Conservation (phyloP, 2,113 vertebrate genomes). For the Mustela lutreola region DNA sequence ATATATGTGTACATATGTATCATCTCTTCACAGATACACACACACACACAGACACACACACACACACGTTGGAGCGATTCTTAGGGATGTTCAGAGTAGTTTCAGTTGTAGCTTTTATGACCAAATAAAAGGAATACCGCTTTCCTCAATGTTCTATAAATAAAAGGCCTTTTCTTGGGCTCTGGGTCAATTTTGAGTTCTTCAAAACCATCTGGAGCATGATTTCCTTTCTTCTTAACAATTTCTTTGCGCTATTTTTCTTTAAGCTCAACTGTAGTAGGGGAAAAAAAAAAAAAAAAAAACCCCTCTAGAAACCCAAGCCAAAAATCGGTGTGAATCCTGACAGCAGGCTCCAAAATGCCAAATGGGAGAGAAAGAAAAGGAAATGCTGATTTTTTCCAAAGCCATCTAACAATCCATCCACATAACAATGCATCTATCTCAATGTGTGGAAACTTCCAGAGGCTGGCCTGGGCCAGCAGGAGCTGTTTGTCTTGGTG, state of each 20-base stretch:
- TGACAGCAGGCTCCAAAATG: constrained; percentile 84
- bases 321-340: constrained; percentile 83
- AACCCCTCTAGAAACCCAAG: constrained; percentile 74
- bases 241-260: constrained; percentile 82
- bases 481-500: constrained; percentile 60
- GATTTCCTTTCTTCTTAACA: constrained; percentile 75
- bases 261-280: constrained; percentile 78
- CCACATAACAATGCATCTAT: constrained; percentile 63
- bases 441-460: background rate
- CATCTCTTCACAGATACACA: background rate
- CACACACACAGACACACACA: background rate
- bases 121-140: constrained; percentile 39
- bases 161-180: constrained; percentile 48
- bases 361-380: constrained; percentile 80
- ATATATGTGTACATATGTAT: too few relatives aligned
- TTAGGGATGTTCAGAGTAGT: background rate
- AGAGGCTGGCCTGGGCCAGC: constrained; percentile 57
- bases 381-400: constrained; percentile 80
- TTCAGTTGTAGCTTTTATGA: constrained; percentile 6
- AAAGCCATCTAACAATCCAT: constrained; percentile 69
- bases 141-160: constrained; percentile 49
- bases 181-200: constrained; percentile 72
- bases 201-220: constrained; percentile 72
- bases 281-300: background rate
- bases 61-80: background rate